A percentile compares a stretch with the other conserved stretches of the same genome.
These are phyloP conservation scores for Tetragnatha montana DNA, from an alignment of 2,888 invertebrate genomes.

Conservation along the genomic window DNA sequence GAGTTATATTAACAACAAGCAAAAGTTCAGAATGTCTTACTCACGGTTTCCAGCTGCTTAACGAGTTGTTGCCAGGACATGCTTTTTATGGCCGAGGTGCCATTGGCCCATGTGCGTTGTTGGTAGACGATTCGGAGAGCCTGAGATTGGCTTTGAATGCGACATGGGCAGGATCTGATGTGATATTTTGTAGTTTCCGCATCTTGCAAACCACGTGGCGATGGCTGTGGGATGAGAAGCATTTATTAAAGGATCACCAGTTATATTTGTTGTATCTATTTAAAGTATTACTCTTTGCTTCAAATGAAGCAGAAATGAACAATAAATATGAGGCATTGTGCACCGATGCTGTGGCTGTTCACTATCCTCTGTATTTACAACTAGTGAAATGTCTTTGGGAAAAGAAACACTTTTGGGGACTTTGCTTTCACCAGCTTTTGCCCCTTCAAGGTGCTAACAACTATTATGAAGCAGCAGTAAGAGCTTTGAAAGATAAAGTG, in stretches of 20 bases:
- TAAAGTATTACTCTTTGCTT: conserved; percentile 56
- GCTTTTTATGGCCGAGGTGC: conserved; percentile 43
- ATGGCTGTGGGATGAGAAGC: conserved; percentile 65
- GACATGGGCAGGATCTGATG: conserved; percentile 41
- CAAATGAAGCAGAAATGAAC: conserved; percentile 45
- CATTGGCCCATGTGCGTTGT: conserved; percentile 38
- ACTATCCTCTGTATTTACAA: conserved; percentile 54
- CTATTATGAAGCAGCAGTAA: conserved; percentile 62
- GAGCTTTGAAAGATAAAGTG: conserved; percentile 48
- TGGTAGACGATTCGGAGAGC: conserved; percentile 50
- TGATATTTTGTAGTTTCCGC: conserved; percentile 51
- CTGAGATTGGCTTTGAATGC: conserved; percentile 18
- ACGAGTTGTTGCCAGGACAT: conserved; percentile 42
- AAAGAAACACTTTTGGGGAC: conserved; percentile 17
- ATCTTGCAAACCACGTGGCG: conserved; percentile 51
- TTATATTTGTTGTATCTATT: conserved; percentile 55
- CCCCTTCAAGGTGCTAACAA: conserved; percentile 52
- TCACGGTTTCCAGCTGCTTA: conserved; percentile 48
- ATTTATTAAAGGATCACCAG: conserved; percentile 50
- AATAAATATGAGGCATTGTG: conserved; percentile 46
- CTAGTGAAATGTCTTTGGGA: conserved; percentile 28
- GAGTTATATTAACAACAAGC: conserved; percentile 33
- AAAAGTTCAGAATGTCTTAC: conserved; percentile 8
- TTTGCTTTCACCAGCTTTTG: conserved; percentile 23
- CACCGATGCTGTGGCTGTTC: conserved; percentile 35